Evolutionary conservation across 2,113 vertebrate species (phyloP).

Genomic region (Gadus chalcogrammus): DNA sequence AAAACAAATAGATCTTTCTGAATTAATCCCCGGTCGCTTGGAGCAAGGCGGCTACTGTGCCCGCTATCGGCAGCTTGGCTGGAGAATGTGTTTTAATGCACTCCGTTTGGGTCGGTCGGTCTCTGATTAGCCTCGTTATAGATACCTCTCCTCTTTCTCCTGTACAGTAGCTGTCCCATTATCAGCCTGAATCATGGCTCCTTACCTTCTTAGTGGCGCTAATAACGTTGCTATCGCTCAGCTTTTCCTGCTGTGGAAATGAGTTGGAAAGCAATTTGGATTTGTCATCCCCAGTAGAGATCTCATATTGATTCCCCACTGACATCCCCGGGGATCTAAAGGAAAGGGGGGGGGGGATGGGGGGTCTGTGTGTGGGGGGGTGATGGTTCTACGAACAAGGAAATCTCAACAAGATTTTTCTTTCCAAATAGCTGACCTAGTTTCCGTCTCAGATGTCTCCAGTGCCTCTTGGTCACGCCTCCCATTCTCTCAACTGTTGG

Average conservation of each 20-base stretch:
- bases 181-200: slow-evolving; percentile 49
- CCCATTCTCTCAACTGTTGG: too few species aligned
- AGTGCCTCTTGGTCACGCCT: slow-evolving; percentile 35
- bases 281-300: slow-evolving; percentile 65
- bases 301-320: slow-evolving; percentile 71
- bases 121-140: slow-evolving; percentile 39
- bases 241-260: slow-evolving; percentile 61
- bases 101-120: slow-evolving; percentile 24
- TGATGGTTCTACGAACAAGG: slow-evolving; percentile 72
- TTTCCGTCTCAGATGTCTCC: slow-evolving; percentile 59
- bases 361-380: slow-evolving; percentile 20
- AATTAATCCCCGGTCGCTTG: slow-evolving; percentile 40
- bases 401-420: slow-evolving; percentile 59
- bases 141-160: slow-evolving; percentile 27
- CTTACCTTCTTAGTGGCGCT: slow-evolving; percentile 58
- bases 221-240: slow-evolving; percentile 64
- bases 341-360: slow-evolving; percentile 52
- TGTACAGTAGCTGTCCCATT: slow-evolving; percentile 52
- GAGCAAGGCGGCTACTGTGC: slow-evolving; percentile 6
- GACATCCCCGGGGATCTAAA: slow-evolving; percentile 62
- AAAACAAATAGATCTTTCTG: slow-evolving; percentile 50
- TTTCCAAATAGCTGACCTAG: slow-evolving; percentile 72
- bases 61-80: slow-evolving; percentile 32
- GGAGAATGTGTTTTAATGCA: slow-evolving; percentile 35
- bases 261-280: slow-evolving; percentile 74